Conservation (phyloP, 2,113 vertebrate species). For the Salvelinus alpinus region DNA sequence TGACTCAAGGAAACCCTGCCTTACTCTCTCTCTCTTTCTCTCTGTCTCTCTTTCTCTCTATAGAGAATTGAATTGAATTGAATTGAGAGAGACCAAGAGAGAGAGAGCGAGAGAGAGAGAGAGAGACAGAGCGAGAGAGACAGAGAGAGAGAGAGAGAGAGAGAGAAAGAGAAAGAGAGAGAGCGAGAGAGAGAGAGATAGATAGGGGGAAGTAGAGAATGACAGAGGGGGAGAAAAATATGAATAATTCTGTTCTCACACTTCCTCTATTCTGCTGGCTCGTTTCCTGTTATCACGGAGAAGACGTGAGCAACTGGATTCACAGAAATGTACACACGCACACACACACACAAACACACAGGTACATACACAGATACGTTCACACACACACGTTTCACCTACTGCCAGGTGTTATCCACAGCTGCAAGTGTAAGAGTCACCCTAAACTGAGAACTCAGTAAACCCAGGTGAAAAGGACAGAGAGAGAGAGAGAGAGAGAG, state of each 20-base stretch:
- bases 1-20: not conserved
- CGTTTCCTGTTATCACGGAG: too few relatives aligned
- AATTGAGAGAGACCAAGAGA: too few relatives aligned
- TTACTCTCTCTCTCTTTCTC: not conserved
- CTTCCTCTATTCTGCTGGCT: slow-evolving; percentile 34
- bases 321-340: not conserved
- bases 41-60: not conserved
- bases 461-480: not conserved
- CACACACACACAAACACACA: not conserved
- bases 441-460: not conserved
- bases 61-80: too few relatives aligned
- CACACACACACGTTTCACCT: slow-evolving; percentile 4
- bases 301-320: too few relatives aligned
- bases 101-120: too few relatives aligned
- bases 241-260: slow-evolving; percentile 48
- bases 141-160: too few relatives aligned
- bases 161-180: too few relatives aligned
- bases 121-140: too few relatives aligned
- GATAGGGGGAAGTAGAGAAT: slow-evolving; percentile 16
- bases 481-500: too few relatives aligned
- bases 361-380: too few relatives aligned
- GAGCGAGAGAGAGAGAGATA: too few relatives aligned
- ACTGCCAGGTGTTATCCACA: not conserved
- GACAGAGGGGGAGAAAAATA: not conserved
- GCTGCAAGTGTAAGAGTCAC: too few relatives aligned